Base-by-base conservation (phyloP, 2,888 invertebrate species). In the Aricia artaxerxes region DNA sequence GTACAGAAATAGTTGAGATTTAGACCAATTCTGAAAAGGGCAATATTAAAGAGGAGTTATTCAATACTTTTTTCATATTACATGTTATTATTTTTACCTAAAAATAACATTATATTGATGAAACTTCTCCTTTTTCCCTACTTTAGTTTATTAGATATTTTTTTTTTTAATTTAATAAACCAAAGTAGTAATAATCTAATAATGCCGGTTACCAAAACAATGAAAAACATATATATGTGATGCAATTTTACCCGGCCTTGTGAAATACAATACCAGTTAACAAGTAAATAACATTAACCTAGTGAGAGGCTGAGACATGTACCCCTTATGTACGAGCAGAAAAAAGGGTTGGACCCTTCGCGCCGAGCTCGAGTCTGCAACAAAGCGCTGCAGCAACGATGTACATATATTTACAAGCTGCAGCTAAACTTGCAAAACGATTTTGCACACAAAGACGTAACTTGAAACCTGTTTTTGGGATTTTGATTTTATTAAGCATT, bases 351-450 rank as follows among this genome's bases (percentile, higher is more conserved):
- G 83, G 75, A 87, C 91, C 92, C 92, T 89, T 88, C 83, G 87
- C 86, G 11, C 57, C 82, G 88, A 92, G 92, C 91, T 92, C 89
- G 81, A 83, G 86, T 86, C 85, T 92, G 92, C 92, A 92, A 84
- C 84, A 82, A 82, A 84, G 84, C 81, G 85, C 85, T 90, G 90
- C 90, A 90, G 80, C 83, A 77, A n/a, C 80, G 87, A 89, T 88
- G 83, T 88, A 88, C 87, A 78, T 81, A 78, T 64, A 78, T 79
- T 82, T 82, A 83, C 78, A 83, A 81, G 80, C 80, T 83, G 82
- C 82, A 81, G 80, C 79, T 78, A 79, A 83, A 83, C 82, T 82
- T 82, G 82, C 82, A 82, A 83, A 82, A 82, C 82, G 82, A 78
- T 79, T 84, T 83, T 80, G 82, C 81, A 83, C 82, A 85, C 83